These are phyloP conservation scores for Phortica okadai DNA, from an alignment of 2,888 invertebrate genomes.

Conservation along the genomic window DNA sequence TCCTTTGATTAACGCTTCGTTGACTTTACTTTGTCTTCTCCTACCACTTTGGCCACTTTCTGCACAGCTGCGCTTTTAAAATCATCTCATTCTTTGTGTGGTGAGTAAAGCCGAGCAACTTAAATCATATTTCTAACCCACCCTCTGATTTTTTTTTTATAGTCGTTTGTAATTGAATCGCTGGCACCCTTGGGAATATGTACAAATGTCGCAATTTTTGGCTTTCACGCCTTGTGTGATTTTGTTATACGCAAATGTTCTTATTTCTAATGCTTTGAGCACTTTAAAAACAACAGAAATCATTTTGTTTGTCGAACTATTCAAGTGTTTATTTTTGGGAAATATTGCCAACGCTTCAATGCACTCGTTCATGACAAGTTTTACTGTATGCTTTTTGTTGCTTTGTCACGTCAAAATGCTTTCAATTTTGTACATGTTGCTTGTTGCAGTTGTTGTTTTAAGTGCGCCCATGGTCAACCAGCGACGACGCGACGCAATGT, in stretches of 20 bases:
- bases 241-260: constrained; percentile 11
- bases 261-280: neutral
- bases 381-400: neutral
- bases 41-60: neutral
- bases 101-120: neutral
- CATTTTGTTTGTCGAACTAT: neutral
- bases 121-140: neutral
- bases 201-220: constrained; percentile 25
- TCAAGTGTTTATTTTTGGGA: neutral
- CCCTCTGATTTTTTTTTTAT: too few relatives aligned
- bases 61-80: constrained; percentile 13
- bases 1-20: constrained; percentile 13
- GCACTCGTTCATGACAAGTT: neutral
- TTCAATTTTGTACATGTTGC: neutral
- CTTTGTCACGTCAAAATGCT: neutral
- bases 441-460: neutral
- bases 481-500: neutral
- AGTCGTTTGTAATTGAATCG: too few relatives aligned
- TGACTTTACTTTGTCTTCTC: constrained; percentile 6
- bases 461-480: constrained; percentile 13
- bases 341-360: neutral
- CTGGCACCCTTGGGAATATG: constrained; percentile 9
- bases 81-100: neutral
- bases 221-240: neutral
- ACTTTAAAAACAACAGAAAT: neutral